Percentiles rank a stretch among this genome's conserved stretches.
Evolutionary conservation across 2,797 vertebrate species (phyloP).

Genomic region (Amazona ochrocephala): DNA sequence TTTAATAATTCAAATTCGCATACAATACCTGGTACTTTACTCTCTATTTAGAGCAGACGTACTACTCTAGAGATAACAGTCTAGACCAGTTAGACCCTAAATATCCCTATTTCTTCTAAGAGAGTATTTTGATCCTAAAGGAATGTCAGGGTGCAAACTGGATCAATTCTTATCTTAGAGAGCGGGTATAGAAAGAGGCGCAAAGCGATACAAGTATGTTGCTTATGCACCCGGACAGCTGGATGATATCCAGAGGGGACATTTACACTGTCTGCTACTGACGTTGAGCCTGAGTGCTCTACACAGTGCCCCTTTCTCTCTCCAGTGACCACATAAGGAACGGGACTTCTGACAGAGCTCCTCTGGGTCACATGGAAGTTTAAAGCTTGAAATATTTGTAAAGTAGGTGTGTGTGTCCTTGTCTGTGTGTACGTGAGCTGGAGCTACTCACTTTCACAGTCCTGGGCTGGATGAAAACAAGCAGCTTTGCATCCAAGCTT

Average conservation of each 20-base stretch:
- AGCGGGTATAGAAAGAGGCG: not conserved
- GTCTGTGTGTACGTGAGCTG: rapidly evolving
- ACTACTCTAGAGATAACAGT: not conserved
- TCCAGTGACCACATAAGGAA: not conserved
- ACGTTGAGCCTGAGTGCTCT: not conserved
- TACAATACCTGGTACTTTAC: not conserved
- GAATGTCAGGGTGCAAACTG: not conserved
- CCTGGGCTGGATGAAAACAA: not conserved
- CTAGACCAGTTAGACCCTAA: not conserved
- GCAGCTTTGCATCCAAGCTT: not conserved
- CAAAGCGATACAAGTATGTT: not conserved
- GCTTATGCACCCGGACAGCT: rapidly evolving
- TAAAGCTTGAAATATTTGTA: not conserved
- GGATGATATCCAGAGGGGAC: not conserved
- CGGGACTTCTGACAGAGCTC: not conserved
- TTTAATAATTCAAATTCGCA: not conserved
- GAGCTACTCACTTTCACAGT: not conserved
- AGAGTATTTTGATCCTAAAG: not conserved
- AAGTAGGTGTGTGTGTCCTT: not conserved
- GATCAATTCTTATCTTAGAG: not conserved
- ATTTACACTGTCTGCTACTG: not conserved
- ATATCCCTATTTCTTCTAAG: not conserved
- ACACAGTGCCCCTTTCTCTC: not conserved
- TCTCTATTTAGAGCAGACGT: not conserved
- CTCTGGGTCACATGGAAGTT: not conserved